Evolutionary conservation across 2,797 vertebrate species (phyloP).

Genomic region (Triplophysa bombifrons): DNA sequence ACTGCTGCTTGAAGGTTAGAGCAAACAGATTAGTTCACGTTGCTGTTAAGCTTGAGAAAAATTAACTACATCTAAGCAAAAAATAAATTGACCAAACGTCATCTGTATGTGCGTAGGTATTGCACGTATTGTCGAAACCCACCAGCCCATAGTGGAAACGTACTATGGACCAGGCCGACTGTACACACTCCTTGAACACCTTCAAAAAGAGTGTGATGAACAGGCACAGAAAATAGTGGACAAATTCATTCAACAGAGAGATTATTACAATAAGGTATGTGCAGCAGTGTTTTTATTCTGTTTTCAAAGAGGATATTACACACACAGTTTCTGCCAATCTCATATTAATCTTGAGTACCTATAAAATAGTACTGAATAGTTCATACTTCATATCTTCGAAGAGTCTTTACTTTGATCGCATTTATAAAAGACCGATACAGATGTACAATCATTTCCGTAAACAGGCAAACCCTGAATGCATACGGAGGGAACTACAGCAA

Average conservation of each 20-base stretch:
- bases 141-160: constrained; percentile 96
- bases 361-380: no score
- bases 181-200: constrained; percentile 90
- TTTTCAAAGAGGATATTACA: background rate
- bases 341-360: no score
- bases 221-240: constrained; percentile 95
- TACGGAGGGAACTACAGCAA: no score
- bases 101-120: constrained; percentile 78
- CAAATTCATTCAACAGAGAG: constrained; percentile 91
- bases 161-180: constrained; percentile 95
- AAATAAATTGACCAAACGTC: background rate
- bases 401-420: no score
- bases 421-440: no score
- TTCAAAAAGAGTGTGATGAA: constrained; percentile 92
- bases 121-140: constrained; percentile 93
- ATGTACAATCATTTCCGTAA: no score
- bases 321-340: no score
- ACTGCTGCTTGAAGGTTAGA: constrained; percentile 90
- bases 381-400: no score
- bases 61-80: background rate
- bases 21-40: background rate
- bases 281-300: background rate
- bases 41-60: background rate
- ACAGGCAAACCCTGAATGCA: no score
- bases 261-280: constrained; percentile 90